Percentiles rank a stretch among this genome's conserved stretches.
Evolutionary conservation across 2,113 vertebrate species (phyloP).

Genomic region (Rhagologus leucostigma): DNA sequence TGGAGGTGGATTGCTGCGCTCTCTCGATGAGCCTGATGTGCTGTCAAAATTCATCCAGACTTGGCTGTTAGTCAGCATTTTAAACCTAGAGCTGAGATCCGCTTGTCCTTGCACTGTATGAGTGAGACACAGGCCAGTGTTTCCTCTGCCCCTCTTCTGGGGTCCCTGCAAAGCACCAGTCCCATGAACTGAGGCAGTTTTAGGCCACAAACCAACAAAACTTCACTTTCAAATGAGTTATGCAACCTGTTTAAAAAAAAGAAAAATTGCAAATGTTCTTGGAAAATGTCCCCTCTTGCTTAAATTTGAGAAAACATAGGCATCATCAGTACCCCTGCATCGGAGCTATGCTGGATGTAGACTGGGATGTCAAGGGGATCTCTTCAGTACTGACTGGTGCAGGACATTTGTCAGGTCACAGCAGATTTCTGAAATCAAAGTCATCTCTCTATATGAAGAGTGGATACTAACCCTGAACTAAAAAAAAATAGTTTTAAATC

Average conservation of each 20-base stretch:
- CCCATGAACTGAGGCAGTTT: neutral
- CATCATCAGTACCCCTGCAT: neutral
- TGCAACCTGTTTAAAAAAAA: neutral
- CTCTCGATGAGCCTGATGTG: neutral
- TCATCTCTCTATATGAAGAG: neutral
- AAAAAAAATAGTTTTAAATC: neutral
- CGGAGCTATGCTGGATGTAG: neutral
- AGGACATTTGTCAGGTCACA: neutral
- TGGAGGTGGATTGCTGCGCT: neutral
- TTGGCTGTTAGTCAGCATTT: neutral
- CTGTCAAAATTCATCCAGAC: neutral
- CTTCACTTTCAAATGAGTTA: neutral
- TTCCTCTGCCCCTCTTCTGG: neutral
- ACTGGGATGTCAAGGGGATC: neutral
- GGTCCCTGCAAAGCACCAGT: neutral
- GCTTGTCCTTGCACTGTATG: rapidly evolving
- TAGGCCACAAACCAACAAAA: neutral
- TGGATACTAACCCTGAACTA: rapidly evolving
- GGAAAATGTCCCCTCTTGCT: neutral
- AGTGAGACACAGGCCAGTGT: rapidly evolving
- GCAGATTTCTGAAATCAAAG: neutral
- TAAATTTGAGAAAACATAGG: neutral
- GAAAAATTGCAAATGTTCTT: neutral
- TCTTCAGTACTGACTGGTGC: neutral
- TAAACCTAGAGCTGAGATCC: neutral